A percentile compares a stretch with the other conserved stretches of the same genome.
Conservation (phyloP, 2,113 vertebrate genomes). For the Uria aalge region DNA sequence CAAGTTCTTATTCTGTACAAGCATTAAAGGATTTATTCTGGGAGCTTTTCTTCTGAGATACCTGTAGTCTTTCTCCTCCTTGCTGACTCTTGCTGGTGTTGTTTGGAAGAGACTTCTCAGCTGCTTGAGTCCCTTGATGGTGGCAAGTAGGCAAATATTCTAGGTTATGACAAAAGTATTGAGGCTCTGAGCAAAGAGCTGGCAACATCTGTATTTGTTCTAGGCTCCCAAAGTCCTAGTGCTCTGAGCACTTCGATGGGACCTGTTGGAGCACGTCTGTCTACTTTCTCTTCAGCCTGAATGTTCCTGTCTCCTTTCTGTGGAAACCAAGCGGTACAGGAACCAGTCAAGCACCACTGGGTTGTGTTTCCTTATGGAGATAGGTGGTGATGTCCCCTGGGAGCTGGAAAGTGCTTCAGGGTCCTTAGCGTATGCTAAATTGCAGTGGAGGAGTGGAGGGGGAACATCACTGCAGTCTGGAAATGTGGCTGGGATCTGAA, state of each 20-base stretch:
- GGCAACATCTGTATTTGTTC: neutral
- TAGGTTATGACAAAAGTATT: neutral
- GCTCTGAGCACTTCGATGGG: rapidly evolving
- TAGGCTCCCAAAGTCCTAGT: neutral
- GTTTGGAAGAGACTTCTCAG: neutral
- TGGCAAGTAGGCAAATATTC: neutral
- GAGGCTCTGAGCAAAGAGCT: neutral
- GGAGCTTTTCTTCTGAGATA: neutral
- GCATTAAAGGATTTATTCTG: neutral
- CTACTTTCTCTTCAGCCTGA: neutral
- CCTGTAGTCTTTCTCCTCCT: neutral
- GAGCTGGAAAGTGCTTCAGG: neutral
- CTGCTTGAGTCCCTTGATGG: neutral
- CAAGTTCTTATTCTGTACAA: neutral
- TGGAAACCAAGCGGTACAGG: rapidly evolving
- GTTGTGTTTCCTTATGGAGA: neutral
- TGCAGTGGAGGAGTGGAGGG: neutral
- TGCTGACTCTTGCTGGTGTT: neutral
- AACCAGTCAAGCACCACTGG: rapidly evolving
- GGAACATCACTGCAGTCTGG: neutral
- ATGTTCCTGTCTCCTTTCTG: neutral
- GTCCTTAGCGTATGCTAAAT: neutral
- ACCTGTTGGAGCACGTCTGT: neutral
- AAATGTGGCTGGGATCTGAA: neutral
- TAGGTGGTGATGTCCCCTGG: neutral